Base-by-base conservation (phyloP, 1,140 invertebrate genomes). In the Drosophila pachea region DNA sequence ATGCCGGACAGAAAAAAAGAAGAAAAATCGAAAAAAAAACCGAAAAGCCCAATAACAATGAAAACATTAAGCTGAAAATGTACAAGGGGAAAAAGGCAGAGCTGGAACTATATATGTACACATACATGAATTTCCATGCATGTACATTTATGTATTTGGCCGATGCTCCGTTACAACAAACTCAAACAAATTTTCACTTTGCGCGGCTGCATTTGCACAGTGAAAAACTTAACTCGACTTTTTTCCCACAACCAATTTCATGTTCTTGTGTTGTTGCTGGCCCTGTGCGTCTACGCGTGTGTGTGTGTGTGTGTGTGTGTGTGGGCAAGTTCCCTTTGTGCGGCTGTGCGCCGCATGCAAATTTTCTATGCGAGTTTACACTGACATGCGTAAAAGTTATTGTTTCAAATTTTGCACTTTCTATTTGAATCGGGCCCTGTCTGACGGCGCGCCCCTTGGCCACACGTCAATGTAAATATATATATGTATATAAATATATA, bases 361-460 rank as follows among this genome's bases (percentile, higher is more conserved):
- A 81, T 82, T 81, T 81, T 81, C 70, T 67, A 76, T 77, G 66
- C 56, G 74, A 82, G 78, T 58, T 82, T 82, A 68, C 78, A 82
- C 78, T 81, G 78, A 78, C 76, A 71, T 84, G 79, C 79, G 79
- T 79, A 73, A 84, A 83, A 84, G 79, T 83, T 83, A 83, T 84
- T 83, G 79, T 83, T 83, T 84, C 76, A 84, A 78, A 75, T 83
- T 84, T 83, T 73, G 79, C 75, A 78, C 79, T 83, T 83, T 84
- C 75, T 66, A 84, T 78, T 75, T 67, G 75, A 68, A 68, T 47
- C 55, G 56, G n/a, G 55, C 68, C 56, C 62, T 53, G 64, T 72
- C 49, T 43, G 64, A 68, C 49, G 36, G 70, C 45, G 12, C 50
- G 47, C 38, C 45, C 56, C 29, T 47, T 64, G 48, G 22, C 22